Conservation (phyloP, 2,888 invertebrate species). For the Standfussiana lucernea region DNA sequence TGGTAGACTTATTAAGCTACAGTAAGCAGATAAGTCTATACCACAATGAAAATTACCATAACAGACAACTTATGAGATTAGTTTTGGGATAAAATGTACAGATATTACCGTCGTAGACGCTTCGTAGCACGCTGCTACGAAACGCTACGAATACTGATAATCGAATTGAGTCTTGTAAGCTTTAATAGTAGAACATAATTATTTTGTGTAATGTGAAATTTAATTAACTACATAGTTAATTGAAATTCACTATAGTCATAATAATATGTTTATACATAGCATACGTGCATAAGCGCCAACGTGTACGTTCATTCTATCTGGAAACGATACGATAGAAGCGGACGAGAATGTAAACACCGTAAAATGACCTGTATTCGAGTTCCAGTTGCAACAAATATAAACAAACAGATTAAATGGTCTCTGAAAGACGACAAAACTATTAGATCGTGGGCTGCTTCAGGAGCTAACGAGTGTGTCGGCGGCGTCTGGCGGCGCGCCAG, state of each 20-base stretch:
- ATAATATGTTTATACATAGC: slow-evolving; percentile 2
- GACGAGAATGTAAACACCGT: slow-evolving; percentile 65
- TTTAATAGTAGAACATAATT: not conserved
- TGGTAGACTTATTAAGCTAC: slow-evolving; percentile 26
- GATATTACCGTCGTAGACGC: slow-evolving; percentile 39
- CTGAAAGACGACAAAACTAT: slow-evolving; percentile 84
- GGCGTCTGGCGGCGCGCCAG: slow-evolving; percentile 81
- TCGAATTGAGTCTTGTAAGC: slow-evolving; percentile 3
- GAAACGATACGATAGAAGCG: slow-evolving; percentile 24
- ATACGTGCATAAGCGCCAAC: not conserved
- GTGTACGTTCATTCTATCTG: not conserved
- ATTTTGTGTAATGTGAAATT: slow-evolving; percentile 6
- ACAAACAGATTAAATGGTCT: slow-evolving; percentile 82
- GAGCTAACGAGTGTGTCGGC: slow-evolving; percentile 83
- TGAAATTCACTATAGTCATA: not conserved
- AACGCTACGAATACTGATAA: slow-evolving; percentile 44
- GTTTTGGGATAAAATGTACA: slow-evolving; percentile 27
- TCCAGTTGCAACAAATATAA: slow-evolving; percentile 78
- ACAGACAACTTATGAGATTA: slow-evolving; percentile 33
- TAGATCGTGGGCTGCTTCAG: slow-evolving; percentile 80
- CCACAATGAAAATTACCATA: slow-evolving; percentile 39
- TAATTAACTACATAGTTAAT: not conserved
- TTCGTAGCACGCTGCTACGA: slow-evolving; percentile 47
- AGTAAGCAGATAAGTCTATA: slow-evolving; percentile 37
- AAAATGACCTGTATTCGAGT: slow-evolving; percentile 68